Evolutionary conservation across 1,140 invertebrate species (phyloP).

Genomic region (Branchinecta lindahli): DNA sequence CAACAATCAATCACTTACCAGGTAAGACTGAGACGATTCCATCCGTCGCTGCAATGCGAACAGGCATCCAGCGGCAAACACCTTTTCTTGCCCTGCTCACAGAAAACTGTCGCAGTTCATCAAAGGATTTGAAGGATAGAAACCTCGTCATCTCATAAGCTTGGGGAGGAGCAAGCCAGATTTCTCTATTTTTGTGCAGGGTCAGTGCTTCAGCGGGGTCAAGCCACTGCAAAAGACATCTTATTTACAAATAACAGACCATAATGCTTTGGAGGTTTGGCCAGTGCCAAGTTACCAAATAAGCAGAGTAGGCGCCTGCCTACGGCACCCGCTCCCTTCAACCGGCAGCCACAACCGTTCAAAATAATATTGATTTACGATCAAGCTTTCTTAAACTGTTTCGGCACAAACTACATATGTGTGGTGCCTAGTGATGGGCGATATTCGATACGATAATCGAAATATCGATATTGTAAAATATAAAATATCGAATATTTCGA

Average conservation of each 20-base stretch:
- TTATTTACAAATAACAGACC: neutral
- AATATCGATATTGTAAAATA: no score
- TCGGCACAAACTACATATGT: neutral
- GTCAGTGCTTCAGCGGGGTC: slow-evolving; percentile 29
- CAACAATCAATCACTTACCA: slow-evolving; percentile 27
- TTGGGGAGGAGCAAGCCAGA: slow-evolving; percentile 35
- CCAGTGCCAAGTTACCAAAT: neutral
- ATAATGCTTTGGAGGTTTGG: neutral
- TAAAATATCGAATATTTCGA: no score
- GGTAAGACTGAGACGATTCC: slow-evolving; percentile 32
- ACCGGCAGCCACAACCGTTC: no score
- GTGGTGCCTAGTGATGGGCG: no score
- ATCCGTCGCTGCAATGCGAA: slow-evolving; percentile 29
- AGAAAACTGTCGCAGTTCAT: slow-evolving; percentile 29
- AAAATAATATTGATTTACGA: slow-evolving; percentile 1
- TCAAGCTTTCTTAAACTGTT: no score
- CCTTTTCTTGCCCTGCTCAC: slow-evolving; percentile 26
- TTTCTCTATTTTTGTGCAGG: slow-evolving; percentile 25
- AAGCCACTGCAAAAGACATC: slow-evolving; percentile 30
- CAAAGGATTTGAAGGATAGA: slow-evolving; percentile 25
- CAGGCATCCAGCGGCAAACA: slow-evolving; percentile 32
- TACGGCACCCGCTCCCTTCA: no score
- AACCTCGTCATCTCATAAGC: slow-evolving; percentile 35
- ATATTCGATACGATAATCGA: no score
- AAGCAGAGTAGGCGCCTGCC: no score